Conservation (phyloP, 2,113 vertebrate genomes). For the Phylloscopus trochilus region DNA sequence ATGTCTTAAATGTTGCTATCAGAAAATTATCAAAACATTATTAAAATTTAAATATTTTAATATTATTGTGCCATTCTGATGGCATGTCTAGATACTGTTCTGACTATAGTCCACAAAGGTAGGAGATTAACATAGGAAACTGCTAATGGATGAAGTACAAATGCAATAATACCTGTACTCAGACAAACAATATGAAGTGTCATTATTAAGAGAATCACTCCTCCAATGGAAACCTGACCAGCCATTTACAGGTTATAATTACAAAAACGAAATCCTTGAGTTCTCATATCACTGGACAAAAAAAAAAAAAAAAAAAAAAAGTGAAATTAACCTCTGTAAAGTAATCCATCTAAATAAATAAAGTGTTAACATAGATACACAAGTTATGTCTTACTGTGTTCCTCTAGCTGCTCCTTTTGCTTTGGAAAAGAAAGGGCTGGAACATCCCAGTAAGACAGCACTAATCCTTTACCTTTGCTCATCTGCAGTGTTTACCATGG, state of each 20-base stretch:
- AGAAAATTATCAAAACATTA: background rate
- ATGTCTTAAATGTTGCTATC: background rate
- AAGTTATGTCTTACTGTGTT: background rate
- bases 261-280: background rate
- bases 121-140: background rate
- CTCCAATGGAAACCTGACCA: background rate
- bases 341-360: background rate
- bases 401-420: background rate
- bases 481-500: slow-evolving; percentile 56
- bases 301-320: background rate
- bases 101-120: background rate
- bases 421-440: slow-evolving; percentile 9
- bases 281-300: background rate
- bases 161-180: background rate
- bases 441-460: background rate
- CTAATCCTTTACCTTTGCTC: slow-evolving; percentile 3
- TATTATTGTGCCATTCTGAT: background rate
- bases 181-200: background rate
- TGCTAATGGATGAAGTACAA: background rate
- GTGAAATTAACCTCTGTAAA: background rate
- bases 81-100: background rate
- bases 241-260: background rate
- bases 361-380: background rate
- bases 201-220: background rate
- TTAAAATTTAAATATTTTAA: background rate